These are phyloP conservation scores for Eupithecia insigniata DNA, from an alignment of 2,888 invertebrate species.

Conservation along the genomic window DNA sequence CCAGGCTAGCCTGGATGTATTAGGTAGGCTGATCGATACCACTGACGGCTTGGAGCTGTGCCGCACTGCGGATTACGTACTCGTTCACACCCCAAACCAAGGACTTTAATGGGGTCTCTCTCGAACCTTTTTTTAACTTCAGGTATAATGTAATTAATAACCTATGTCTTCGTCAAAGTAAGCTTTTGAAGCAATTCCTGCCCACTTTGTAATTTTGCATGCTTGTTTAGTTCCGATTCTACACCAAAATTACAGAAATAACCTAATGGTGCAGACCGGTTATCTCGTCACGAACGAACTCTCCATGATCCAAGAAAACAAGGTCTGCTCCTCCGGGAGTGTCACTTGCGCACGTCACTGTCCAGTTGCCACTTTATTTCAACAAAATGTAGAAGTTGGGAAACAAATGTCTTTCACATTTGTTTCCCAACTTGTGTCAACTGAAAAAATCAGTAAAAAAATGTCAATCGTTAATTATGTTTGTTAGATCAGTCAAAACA, in stretches of 20 bases:
- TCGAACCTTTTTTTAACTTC: not conserved
- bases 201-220: not conserved
- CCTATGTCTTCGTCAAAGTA: not conserved
- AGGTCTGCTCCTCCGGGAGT: no score
- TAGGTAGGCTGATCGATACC: not conserved
- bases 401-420: no score
- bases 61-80: slow-evolving; percentile 4
- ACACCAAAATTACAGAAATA: not conserved
- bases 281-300: no score
- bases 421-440: no score
- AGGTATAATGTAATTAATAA: not conserved
- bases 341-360: no score
- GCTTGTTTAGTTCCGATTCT: not conserved
- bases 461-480: no score
- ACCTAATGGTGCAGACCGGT: no score
- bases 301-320: no score
- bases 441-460: no score
- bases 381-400: no score
- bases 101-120: not conserved
- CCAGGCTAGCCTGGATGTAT: slow-evolving; percentile 2
- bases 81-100: not conserved
- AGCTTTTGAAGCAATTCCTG: not conserved
- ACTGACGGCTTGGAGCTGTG: not conserved
- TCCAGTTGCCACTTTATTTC: no score
- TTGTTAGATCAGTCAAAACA: no score